Conservation (phyloP, 2,113 vertebrate genomes). For the Tympanuchus pallidicinctus region DNA sequence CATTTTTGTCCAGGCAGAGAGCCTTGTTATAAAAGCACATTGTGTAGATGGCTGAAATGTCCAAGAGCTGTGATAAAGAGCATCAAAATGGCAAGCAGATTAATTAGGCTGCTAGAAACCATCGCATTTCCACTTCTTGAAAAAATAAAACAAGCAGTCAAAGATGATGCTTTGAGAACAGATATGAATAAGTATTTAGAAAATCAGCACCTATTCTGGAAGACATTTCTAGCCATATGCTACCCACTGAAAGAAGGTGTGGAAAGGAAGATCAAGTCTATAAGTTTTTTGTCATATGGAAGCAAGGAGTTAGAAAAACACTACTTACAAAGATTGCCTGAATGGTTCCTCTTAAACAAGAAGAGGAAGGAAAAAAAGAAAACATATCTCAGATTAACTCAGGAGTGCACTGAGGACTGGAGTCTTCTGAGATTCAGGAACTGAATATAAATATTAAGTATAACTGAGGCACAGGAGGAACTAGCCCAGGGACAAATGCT, state of each 20-base stretch:
- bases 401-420: not conserved
- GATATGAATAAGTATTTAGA: not conserved
- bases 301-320: not conserved
- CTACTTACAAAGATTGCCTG: not conserved
- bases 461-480: not conserved
- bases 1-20: not conserved
- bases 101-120: not conserved
- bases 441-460: not conserved
- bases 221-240: not conserved
- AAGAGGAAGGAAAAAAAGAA: not conserved
- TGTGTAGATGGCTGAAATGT: not conserved
- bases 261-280: not conserved
- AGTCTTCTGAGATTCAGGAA: not conserved
- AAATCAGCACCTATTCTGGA: not conserved
- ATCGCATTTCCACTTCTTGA: not conserved
- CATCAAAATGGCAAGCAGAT: not conserved
- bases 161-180: not conserved
- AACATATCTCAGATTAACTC: fast-evolving
- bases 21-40: not conserved
- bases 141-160: not conserved
- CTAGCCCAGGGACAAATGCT: not conserved
- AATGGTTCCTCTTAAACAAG: not conserved
- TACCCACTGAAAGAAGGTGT: not conserved
- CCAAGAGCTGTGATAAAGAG: not conserved
- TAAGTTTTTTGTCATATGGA: not conserved